These are phyloP conservation scores for Pseudolaguvia tuberculata DNA, from an alignment of 2,113 vertebrate genomes.

Conservation along the genomic window DNA sequence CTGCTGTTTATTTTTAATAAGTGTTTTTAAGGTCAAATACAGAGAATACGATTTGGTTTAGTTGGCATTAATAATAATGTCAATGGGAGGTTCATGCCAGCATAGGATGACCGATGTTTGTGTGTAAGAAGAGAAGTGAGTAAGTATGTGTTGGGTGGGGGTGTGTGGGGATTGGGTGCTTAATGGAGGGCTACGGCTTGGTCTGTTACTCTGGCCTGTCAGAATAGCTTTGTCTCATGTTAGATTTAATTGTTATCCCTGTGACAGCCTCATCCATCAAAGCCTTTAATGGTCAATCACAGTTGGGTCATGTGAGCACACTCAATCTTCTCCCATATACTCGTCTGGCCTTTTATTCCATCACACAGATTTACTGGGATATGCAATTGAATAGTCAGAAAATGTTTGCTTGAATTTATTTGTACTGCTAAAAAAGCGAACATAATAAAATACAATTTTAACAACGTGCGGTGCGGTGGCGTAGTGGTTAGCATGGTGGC, in stretches of 20 bases:
- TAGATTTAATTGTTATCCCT: conserved; percentile 99
- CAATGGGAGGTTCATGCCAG: neutral
- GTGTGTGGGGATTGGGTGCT: conserved; percentile 26
- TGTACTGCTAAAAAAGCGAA: no score
- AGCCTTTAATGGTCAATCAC: conserved; percentile 99
- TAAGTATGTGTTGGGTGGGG: neutral
- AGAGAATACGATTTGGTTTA: neutral
- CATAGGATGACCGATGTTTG: neutral
- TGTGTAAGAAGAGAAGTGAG: conserved; percentile 18
- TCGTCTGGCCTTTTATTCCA: conserved; percentile 90
- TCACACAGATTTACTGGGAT: conserved; percentile 97
- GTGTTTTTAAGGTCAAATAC: neutral
- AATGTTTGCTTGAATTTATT: no score
- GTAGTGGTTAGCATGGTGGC: no score
- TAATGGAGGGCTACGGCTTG: conserved; percentile 65
- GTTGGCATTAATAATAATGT: conserved; percentile 6
- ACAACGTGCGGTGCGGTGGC: no score
- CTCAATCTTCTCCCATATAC: conserved; percentile 95
- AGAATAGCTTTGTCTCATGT: conserved; percentile 99
- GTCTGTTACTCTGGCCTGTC: conserved; percentile 98
- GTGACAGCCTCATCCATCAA: conserved; percentile 99
- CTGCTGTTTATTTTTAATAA: neutral
- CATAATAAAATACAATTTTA: no score
- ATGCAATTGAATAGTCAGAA: conserved; percentile 72
- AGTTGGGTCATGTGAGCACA: conserved; percentile 97